These are phyloP conservation scores for Bombus pascuorum DNA, from an alignment of 1,140 invertebrate species.

Conservation along the genomic window DNA sequence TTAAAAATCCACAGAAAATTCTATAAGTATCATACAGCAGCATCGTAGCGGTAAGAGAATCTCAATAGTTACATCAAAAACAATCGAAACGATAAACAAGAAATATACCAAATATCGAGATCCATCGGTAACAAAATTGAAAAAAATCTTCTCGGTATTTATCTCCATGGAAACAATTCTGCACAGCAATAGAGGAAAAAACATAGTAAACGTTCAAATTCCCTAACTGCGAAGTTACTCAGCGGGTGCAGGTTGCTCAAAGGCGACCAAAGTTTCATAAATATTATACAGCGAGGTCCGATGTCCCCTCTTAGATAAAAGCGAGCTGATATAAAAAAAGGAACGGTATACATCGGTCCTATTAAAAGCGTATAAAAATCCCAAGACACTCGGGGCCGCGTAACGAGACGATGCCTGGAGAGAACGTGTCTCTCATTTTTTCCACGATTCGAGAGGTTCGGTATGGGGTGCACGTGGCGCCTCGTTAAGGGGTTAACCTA, in stretches of 20 bases:
- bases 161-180: background rate
- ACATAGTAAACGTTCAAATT: background rate
- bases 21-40: no score
- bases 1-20: no score
- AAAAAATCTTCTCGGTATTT: background rate
- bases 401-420: conserved; percentile 10
- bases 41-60: no score
- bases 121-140: no score
- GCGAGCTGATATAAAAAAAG: background rate
- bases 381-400: background rate
- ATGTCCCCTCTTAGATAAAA: background rate
- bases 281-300: background rate
- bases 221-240: background rate
- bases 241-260: background rate
- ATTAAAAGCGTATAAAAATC: conserved; percentile 40
- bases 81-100: background rate
- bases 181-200: background rate
- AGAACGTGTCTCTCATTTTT: conserved; percentile 1
- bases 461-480: conserved; percentile 40
- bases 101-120: no score
- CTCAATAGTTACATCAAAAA: background rate
- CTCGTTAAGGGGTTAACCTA: conserved; percentile 55
- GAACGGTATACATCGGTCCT: background rate
- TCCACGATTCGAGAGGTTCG: conserved; percentile 15
- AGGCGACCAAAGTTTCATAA: background rate